Evolutionary conservation across 2,888 invertebrate species (phyloP).

Genomic region (Stegana nigrithorax): DNA sequence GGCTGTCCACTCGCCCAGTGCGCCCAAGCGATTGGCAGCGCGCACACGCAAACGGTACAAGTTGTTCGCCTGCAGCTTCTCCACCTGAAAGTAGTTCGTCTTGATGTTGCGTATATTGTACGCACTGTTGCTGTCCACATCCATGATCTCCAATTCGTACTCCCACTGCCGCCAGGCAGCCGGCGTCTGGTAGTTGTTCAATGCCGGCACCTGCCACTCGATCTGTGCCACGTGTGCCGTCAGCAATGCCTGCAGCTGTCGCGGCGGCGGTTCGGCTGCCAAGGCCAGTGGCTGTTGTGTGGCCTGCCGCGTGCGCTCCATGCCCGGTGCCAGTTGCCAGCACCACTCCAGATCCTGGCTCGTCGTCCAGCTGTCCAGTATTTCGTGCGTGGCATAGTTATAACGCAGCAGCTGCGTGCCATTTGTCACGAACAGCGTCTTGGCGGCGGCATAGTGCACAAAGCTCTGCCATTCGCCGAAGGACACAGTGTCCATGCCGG

Average conservation of each 20-base stretch:
- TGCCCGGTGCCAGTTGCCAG: constrained; percentile 32
- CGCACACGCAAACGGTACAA: constrained; percentile 81
- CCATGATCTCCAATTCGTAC: constrained; percentile 66
- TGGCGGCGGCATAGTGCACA: constrained; percentile 16
- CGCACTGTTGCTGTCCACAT: constrained; percentile 62
- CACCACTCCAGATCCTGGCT: constrained; percentile 38
- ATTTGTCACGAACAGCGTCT: constrained; percentile 37
- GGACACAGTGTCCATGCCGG: not conserved
- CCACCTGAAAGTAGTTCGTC: constrained; percentile 75
- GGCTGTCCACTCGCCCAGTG: constrained; percentile 46
- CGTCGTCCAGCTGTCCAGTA: constrained; percentile 29
- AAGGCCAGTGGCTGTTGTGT: constrained; percentile 78
- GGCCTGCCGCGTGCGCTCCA: constrained; percentile 12
- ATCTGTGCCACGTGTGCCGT: constrained; percentile 81
- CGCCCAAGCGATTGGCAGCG: constrained; percentile 79
- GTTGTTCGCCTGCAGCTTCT: constrained; percentile 79
- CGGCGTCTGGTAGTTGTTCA: constrained; percentile 70
- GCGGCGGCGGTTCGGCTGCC: constrained; percentile 83
- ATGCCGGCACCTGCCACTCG: constrained; percentile 84
- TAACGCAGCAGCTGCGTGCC: constrained; percentile 37
- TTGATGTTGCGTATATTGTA: constrained; percentile 68
- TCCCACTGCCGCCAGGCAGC: constrained; percentile 70
- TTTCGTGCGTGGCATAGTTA: constrained; percentile 29
- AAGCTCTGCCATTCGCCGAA: constrained; percentile 44
- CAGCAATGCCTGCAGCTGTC: constrained; percentile 83